phyloP scores from a whole-genome alignment of 2,888 invertebrate genomes.

The Gastrophysa polygoni region DNA sequence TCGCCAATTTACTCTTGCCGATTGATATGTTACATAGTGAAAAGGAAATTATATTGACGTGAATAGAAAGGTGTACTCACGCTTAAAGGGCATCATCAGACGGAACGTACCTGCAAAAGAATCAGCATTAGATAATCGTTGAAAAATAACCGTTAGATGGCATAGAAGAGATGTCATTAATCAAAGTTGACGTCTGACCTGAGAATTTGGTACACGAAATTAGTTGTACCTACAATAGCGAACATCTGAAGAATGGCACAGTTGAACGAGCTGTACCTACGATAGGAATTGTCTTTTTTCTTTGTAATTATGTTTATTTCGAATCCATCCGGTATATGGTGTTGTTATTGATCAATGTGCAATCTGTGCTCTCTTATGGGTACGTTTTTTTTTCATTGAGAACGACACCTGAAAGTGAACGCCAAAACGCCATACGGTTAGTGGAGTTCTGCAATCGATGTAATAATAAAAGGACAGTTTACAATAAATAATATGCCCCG shows the following conservation, averaged over 20 bases:
- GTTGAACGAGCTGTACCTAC: too few species aligned
- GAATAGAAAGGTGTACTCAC: constrained; percentile 26
- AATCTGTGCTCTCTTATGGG: not conserved
- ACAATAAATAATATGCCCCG: constrained; percentile 11
- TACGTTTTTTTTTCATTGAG: not conserved
- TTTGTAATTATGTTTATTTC: not conserved
- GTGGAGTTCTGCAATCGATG: not conserved
- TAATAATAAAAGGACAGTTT: not conserved
- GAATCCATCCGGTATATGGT: not conserved
- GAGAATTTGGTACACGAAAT: not conserved
- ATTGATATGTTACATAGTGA: constrained; percentile 17
- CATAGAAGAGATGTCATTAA: constrained; percentile 20
- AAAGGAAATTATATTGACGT: constrained; percentile 6
- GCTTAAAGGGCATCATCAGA: constrained; percentile 13
- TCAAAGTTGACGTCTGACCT: constrained; percentile 16
- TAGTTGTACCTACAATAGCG: not conserved
- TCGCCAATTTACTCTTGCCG: not conserved
- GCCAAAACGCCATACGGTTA: constrained; percentile 20
- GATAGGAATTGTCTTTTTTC: too few species aligned
- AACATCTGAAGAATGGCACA: not conserved
- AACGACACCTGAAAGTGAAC: constrained; percentile 1
- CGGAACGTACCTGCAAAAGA: constrained; percentile 39
- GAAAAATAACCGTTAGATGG: constrained; percentile 26
- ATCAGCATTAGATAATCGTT: constrained; percentile 29
- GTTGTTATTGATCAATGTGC: not conserved